These are phyloP conservation scores for Cyprinodon diabolis DNA, from an alignment of 2,797 vertebrate species.

Conservation along the genomic window DNA sequence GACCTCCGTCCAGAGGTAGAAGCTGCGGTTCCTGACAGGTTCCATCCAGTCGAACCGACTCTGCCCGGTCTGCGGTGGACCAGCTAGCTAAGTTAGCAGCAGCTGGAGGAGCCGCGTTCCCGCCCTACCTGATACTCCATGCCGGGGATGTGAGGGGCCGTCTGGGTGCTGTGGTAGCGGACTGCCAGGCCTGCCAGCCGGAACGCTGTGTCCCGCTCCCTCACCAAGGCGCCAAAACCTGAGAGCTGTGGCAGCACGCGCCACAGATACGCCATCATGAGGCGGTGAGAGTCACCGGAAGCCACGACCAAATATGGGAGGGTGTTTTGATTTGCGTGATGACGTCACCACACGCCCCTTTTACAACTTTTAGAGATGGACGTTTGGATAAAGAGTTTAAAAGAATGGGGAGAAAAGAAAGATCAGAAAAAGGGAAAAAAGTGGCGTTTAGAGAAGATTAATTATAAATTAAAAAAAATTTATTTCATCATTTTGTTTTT, in stretches of 20 bases:
- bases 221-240: slow-evolving; percentile 45
- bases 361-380: neutral
- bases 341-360: slow-evolving; percentile 11
- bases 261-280: slow-evolving; percentile 62
- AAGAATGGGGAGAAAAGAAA: neutral
- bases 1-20: neutral
- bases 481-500: no score
- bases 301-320: slow-evolving; percentile 59
- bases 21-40: neutral
- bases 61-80: neutral
- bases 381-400: neutral
- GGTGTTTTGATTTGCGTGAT: neutral
- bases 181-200: slow-evolving; percentile 20
- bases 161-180: slow-evolving; percentile 66
- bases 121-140: slow-evolving; percentile 82
- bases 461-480: neutral
- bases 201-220: slow-evolving; percentile 10
- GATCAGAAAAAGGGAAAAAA: no score
- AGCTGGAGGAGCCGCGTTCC: neutral
- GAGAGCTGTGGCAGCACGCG: slow-evolving; percentile 47
- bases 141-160: slow-evolving; percentile 66
- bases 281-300: slow-evolving; percentile 48
- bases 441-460: no score
- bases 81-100: neutral
- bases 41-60: neutral